Base-by-base conservation (phyloP, 64 coral and sea anemone species). In the Dendronephthya gigantea region DNA sequence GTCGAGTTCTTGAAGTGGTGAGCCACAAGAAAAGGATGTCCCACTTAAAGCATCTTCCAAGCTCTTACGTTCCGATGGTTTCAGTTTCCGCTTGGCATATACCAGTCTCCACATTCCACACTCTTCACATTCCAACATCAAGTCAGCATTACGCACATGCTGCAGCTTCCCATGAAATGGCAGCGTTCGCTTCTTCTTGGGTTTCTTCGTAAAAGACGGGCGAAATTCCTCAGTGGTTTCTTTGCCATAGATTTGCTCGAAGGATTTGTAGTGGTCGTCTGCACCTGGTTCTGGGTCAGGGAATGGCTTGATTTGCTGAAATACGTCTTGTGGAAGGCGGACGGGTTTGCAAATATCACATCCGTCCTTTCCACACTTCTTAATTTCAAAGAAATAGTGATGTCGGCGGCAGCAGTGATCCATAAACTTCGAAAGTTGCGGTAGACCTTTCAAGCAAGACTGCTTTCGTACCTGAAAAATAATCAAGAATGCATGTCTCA, bases 51-150 rank as follows among this genome's bases (percentile, higher is more conserved):
- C 50, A 52, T 52, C 50, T 52, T 52, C 23, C 50, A 52, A 52
- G 50, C 50, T 52, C 13, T 52, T 52, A 52, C 50, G 7, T 52
- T 52, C 50, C 7, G 50, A 52, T 52, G 1, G 50, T 52, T 52
- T 86, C 84, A 86, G 23, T 10, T 86, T 86, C 49, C n/a, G 35
- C 33, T 86, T 66, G 50, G 84, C 36, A 4, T 66, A 66, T 40
- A 68, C n/a, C 22, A 86, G 84, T 33, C 34, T 15, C 84, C 84
- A 86, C 84, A 66, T 52, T 40, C 68, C 84, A 86, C 84, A 68
- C 28, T 86, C 84, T 38, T 15, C 0, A 38, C 84, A 86, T 62
- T 86, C 51, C 51, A 86, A 40, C 84, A 86, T 86, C 52, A 86
- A 66, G 34, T 86, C 31, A 1, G 68, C 84, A 49, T 86, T 86